Conservation (phyloP, 2,888 invertebrate genomes). For the Nomada flava region DNA sequence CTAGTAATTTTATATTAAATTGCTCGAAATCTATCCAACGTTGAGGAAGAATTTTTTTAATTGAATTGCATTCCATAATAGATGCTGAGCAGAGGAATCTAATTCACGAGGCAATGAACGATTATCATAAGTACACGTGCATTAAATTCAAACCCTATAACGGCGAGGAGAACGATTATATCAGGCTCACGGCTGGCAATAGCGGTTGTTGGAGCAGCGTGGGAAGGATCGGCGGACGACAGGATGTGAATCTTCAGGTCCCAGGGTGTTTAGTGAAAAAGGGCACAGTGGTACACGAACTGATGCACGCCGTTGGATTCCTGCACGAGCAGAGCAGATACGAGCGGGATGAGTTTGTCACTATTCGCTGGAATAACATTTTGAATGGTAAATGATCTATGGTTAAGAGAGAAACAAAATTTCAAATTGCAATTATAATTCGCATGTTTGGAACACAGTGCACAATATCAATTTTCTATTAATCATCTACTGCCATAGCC, state of each 20-base stretch:
- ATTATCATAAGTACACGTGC: conserved; percentile 91
- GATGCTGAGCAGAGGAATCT: conserved; percentile 86
- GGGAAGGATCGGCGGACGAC: conserved; percentile 88
- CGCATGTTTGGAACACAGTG: not conserved
- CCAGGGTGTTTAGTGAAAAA: conserved; percentile 90
- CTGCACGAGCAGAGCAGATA: conserved; percentile 93
- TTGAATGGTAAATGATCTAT: conserved; percentile 84
- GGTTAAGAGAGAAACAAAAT: not conserved
- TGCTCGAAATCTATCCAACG: not conserved
- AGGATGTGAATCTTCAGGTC: conserved; percentile 90
- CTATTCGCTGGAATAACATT: conserved; percentile 89
- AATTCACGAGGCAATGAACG: conserved; percentile 89
- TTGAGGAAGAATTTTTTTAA: not conserved
- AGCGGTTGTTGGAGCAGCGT: conserved; percentile 94
- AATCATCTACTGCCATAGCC: not conserved
- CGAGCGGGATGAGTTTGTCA: conserved; percentile 90
- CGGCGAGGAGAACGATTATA: conserved; percentile 88
- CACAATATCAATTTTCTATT: not conserved
- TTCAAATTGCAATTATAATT: not conserved
- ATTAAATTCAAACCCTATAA: conserved; percentile 88
- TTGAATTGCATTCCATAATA: conserved; percentile 70
- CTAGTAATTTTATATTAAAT: too few relatives aligned
- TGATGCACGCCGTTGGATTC: conserved; percentile 92
- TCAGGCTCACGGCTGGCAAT: conserved; percentile 88
- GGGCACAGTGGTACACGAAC: conserved; percentile 92